Conservation (phyloP, 2,888 invertebrate genomes). For the Limnephilus auricula region DNA sequence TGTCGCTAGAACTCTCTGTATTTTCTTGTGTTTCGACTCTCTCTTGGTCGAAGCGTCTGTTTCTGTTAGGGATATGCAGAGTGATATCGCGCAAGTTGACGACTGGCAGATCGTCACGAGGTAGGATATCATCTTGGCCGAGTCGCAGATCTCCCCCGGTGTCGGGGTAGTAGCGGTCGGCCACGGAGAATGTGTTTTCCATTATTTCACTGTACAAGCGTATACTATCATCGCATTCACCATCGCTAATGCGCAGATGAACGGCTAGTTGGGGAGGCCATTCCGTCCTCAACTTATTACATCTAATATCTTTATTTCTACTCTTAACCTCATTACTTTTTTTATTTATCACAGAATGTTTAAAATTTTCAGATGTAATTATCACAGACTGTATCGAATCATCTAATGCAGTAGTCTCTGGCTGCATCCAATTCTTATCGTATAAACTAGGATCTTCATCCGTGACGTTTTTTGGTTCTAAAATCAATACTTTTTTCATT, state of each 20-base stretch:
- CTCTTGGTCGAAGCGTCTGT: not conserved
- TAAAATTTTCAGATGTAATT: conserved; percentile 57
- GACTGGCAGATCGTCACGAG: conserved; percentile 45
- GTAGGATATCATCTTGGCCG: conserved; percentile 44
- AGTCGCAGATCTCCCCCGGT: conserved; percentile 20
- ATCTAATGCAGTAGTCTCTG: conserved; percentile 4
- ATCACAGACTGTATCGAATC: conserved; percentile 58
- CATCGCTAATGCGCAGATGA: conserved; percentile 28
- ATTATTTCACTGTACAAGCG: conserved; percentile 45
- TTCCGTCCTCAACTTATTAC: conserved; percentile 45
- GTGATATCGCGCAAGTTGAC: conserved; percentile 49
- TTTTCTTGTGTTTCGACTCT: not conserved
- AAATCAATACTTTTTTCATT: conserved; percentile 72
- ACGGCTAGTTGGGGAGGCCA: conserved; percentile 21
- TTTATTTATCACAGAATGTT: conserved; percentile 60
- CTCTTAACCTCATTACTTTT: conserved; percentile 45
- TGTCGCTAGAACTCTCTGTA: not conserved
- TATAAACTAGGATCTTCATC: conserved; percentile 41
- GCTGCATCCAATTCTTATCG: conserved; percentile 32
- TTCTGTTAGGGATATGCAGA: conserved; percentile 16
- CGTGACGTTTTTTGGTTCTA: conserved; percentile 67
- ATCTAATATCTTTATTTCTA: conserved; percentile 53
- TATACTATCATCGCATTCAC: conserved; percentile 50
- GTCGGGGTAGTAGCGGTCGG: not conserved
- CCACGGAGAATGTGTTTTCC: conserved; percentile 23